Conservation (phyloP, 2,113 vertebrate species). For the Excalfactoria chinensis region DNA sequence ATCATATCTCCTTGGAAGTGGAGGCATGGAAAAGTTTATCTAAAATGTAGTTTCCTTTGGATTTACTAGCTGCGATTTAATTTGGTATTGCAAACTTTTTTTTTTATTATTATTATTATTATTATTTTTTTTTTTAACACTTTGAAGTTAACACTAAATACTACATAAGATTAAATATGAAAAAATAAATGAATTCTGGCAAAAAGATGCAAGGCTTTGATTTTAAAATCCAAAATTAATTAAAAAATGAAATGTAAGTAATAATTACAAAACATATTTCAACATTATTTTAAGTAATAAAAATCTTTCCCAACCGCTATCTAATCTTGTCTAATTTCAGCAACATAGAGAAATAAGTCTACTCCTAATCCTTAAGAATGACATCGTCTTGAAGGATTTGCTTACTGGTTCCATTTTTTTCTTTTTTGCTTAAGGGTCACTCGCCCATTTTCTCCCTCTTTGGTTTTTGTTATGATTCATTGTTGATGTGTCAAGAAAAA, state of each 20-base stretch:
- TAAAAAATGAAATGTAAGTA: not conserved
- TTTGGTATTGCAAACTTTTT: not conserved
- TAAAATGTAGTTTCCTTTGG: not conserved
- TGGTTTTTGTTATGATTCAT: not conserved
- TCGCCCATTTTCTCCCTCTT: not conserved
- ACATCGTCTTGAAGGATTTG: not conserved
- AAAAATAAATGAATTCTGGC: not conserved
- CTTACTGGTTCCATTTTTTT: not conserved
- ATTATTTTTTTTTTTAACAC: not conserved
- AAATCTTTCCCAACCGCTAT: not conserved
- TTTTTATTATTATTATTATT: too few relatives aligned
- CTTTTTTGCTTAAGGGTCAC: not conserved
- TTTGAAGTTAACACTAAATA: not conserved
- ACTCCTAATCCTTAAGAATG: fast-evolving
- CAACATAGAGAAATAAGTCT: not conserved
- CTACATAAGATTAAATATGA: not conserved
- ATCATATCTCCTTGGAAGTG: not conserved
- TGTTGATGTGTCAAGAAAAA: not conserved
- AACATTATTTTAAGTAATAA: not conserved
- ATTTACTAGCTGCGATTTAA: not conserved
- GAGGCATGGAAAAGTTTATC: not conserved
- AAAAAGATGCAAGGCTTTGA: not conserved
- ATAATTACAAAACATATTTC: not conserved
- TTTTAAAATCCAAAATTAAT: not conserved
- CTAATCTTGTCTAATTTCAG: not conserved